Conservation (phyloP, 2,797 vertebrate genomes). For the Urosaurus nigricauda region DNA sequence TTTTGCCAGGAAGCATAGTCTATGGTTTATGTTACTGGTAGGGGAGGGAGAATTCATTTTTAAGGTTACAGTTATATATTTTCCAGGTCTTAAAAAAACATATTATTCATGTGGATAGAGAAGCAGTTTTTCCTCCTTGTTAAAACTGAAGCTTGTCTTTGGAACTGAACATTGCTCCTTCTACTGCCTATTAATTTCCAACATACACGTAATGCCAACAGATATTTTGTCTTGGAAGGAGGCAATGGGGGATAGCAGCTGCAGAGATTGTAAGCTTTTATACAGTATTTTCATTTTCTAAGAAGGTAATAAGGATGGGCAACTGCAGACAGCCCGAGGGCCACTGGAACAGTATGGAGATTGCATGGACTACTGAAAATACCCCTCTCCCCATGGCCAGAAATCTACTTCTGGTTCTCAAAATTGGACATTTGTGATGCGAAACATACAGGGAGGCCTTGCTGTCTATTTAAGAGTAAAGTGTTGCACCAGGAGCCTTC, state of each 20-base stretch:
- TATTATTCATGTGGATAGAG: neutral
- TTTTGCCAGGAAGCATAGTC: conserved; percentile 14
- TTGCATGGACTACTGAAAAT: no score
- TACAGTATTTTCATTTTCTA: neutral
- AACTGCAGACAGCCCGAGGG: no score
- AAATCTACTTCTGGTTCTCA: no score
- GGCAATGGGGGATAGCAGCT: neutral
- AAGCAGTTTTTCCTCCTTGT: neutral
- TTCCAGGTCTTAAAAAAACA: conserved; percentile 9
- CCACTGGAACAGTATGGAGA: no score
- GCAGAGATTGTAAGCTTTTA: neutral
- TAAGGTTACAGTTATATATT: conserved; percentile 26
- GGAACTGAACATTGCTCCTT: neutral
- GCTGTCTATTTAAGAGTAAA: no score
- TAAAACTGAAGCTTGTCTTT: neutral
- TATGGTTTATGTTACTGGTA: conserved; percentile 6
- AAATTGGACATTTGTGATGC: no score
- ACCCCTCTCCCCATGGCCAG: no score
- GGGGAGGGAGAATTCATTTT: neutral
- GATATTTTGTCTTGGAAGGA: neutral
- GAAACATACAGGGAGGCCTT: no score
- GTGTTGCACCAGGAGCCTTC: no score
- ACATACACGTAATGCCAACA: neutral
- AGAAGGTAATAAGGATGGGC: no score
- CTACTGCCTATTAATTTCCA: neutral